These are phyloP conservation scores for Ammodytes marinus DNA, from an alignment of 2,113 vertebrate genomes.

Conservation along the genomic window DNA sequence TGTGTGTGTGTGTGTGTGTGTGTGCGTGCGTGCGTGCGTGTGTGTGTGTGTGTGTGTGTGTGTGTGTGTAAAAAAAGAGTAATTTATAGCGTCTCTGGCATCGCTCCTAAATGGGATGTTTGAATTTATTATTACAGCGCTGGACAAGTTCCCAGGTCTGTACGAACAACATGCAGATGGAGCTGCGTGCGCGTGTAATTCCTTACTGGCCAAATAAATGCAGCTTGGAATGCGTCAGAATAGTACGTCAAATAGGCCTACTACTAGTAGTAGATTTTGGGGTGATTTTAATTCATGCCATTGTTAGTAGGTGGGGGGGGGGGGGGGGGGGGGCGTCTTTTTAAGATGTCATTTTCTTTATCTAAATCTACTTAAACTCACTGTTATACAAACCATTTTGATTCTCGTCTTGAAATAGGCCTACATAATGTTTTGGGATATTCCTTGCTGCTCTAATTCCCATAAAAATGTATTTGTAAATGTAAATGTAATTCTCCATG, in stretches of 20 bases:
- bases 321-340: background rate
- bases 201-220: no score
- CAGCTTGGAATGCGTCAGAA: background rate
- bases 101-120: conserved; percentile 49
- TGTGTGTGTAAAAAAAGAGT: background rate
- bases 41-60: conserved; percentile 5
- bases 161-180: conserved; percentile 11
- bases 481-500: no score
- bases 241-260: no score
- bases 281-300: conserved; percentile 1
- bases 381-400: conserved; percentile 16
- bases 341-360: conserved; percentile 21
- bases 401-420: background rate
- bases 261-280: background rate
- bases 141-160: conserved; percentile 60
- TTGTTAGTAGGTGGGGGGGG: background rate
- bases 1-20: background rate
- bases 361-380: conserved; percentile 45
- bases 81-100: conserved; percentile 52
- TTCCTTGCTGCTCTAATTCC: conserved; percentile 36
- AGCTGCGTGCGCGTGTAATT: background rate
- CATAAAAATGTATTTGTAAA: background rate
- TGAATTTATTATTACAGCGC: conserved; percentile 56
- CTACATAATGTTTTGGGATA: conserved; percentile 18
- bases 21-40: background rate